These are phyloP conservation scores for Diprion similis DNA, from an alignment of 1,140 invertebrate genomes.

Conservation along the genomic window DNA sequence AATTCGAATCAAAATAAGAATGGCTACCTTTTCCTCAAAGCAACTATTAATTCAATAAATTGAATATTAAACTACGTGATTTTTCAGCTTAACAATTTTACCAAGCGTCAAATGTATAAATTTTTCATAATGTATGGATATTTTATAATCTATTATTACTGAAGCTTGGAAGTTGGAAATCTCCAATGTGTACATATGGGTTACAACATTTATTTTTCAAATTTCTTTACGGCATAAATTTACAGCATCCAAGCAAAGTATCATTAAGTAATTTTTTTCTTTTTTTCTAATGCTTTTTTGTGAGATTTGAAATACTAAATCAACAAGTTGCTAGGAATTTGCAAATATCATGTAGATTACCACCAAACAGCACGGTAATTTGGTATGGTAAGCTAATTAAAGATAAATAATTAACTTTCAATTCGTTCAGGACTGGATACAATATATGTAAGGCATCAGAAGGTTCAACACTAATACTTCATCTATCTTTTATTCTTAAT, in stretches of 20 bases:
- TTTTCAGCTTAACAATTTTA: too few relatives aligned
- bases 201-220: not conserved
- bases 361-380: not conserved
- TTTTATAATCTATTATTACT: not conserved
- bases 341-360: not conserved
- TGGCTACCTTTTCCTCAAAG: too few relatives aligned
- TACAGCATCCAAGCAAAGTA: not conserved
- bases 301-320: not conserved
- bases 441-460: constrained; percentile 3
- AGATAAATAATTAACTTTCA: not conserved
- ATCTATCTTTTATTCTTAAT: not conserved
- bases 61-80: too few relatives aligned
- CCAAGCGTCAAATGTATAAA: too few relatives aligned
- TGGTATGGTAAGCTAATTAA: not conserved
- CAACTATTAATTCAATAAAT: too few relatives aligned
- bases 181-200: not conserved
- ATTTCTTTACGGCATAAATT: not conserved
- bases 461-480: not conserved
- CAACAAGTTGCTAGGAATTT: not conserved
- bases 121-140: not conserved
- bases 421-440: not conserved
- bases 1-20: too few relatives aligned
- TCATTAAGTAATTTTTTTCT: not conserved
- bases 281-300: not conserved
- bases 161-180: not conserved